Evolutionary conservation across 2,797 vertebrate species (phyloP).

Genomic region (Micropoecilia bifurca): DNA sequence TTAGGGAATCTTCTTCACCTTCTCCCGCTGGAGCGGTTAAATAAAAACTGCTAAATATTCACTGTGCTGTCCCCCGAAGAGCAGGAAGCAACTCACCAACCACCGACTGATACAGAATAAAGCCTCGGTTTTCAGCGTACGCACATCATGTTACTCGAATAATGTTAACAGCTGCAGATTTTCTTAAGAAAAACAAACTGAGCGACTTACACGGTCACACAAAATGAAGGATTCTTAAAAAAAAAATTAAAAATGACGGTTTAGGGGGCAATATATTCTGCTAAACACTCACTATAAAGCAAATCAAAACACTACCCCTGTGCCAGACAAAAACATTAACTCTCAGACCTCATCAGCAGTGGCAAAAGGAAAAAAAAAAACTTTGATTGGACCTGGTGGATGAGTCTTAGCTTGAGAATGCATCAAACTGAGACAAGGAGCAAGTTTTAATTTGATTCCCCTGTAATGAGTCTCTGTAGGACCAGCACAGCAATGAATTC

Average conservation of each 20-base stretch:
- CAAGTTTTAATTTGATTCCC: conserved; percentile 78
- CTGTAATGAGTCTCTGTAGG: conserved; percentile 72
- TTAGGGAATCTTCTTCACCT: conserved; percentile 18
- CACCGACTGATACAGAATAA: conserved; percentile 3
- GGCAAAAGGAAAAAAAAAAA: conserved; percentile 12
- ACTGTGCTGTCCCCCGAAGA: conserved; percentile 25
- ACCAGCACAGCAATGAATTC: conserved; percentile 58
- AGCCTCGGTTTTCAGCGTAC: background rate
- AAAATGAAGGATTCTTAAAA: background rate
- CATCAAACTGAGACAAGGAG: conserved; percentile 72
- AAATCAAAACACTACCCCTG: conserved; percentile 40
- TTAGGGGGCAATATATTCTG: conserved; percentile 18
- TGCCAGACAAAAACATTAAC: conserved; percentile 50
- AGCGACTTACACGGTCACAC: background rate
- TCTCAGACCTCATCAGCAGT: conserved; percentile 50
- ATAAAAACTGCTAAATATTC: conserved; percentile 35
- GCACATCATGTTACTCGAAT: background rate
- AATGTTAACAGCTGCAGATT: conserved; percentile 5
- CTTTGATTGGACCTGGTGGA: conserved; percentile 58
- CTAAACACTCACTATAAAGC: conserved; percentile 16
- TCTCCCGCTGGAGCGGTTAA: conserved; percentile 6
- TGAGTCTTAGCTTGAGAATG: conserved; percentile 64
- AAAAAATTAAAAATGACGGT: background rate
- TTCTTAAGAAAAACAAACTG: background rate
- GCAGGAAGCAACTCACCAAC: conserved; percentile 15